Base-by-base conservation (phyloP, 1,140 invertebrate genomes). In the Drosophila willistoni region DNA sequence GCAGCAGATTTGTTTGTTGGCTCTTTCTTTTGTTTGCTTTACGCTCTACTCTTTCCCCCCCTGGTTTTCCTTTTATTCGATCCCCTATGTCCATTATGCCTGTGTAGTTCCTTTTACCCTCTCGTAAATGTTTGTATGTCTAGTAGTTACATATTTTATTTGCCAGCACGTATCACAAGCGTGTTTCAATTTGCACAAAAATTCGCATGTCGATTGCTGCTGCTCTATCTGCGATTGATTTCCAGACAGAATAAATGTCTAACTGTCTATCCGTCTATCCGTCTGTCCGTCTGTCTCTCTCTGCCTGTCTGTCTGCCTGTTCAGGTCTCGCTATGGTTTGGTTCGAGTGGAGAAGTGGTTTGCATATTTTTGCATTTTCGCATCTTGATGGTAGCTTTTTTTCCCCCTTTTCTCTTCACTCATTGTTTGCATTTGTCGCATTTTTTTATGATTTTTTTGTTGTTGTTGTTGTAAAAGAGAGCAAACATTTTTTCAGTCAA, bases 111-210 rank as follows among this genome's bases (percentile, higher is more conserved):
- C 44, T 2, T 12, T 12, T 1, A 13, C 36, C 12, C 12, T 4
- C 1, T 39, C 44, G 17, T n/a, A 3, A 17, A 47, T 51, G 17
- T 47, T 3, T 47, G 14, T 47, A 57, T 57, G 29, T 39, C 10
- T 39, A 39, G 36, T 59, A 59, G 29, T 59, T 59, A 70, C 68
- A 56, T 61, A 60, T 63, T 74, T 77, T 82, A 83, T 83, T 83
- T 79, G 81, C 80, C 69, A 56, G 71, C 82, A 86, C 79, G 82
- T 85, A 76, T 85, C 82, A 66, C 36, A 79, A 81, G 65, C 82
- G 83, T 87, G 82, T 82, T 85, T 85, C 82, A 85, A 87, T 85
- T 85, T 87, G 83, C 82, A 79, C 83, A 87, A 84, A 78, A 75
- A 76, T 81, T 81, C 75, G 68, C 81, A 85, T 85, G 82, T 86